Conservation (phyloP, 1,140 invertebrate genomes). For the Thaumatotibia leucotreta region DNA sequence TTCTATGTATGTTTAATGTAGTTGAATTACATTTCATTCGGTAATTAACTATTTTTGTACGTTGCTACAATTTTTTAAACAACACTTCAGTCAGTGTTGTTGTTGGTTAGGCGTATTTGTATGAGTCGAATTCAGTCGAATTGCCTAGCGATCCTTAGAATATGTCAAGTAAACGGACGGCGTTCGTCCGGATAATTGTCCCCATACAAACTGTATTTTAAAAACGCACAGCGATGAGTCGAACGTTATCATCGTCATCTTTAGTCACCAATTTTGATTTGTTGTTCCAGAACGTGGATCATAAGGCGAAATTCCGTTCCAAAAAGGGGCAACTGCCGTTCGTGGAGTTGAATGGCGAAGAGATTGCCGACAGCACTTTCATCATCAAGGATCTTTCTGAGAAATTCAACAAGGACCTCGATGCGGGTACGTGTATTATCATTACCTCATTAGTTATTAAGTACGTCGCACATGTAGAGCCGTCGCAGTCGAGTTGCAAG, state of each 20-base stretch:
- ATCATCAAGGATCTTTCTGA: conserved; percentile 91
- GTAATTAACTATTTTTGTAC: too few relatives aligned
- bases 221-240: neutral
- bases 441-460: conserved; percentile 14
- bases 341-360: conserved; percentile 94
- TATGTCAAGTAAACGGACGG: too few relatives aligned
- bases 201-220: too few relatives aligned
- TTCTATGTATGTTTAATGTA: too few relatives aligned
- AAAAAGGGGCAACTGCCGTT: conserved; percentile 96
- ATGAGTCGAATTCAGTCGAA: too few relatives aligned
- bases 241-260: neutral
- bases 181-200: too few relatives aligned
- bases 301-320: conserved; percentile 94
- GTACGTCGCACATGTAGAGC: neutral
- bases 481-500: neutral
- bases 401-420: conserved; percentile 89
- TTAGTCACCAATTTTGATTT: neutral
- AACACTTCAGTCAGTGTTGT: too few relatives aligned
- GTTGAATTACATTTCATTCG: too few relatives aligned
- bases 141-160: too few relatives aligned
- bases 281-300: conserved; percentile 91
- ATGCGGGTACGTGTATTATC: conserved; percentile 74
- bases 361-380: conserved; percentile 92
- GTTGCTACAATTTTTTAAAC: too few relatives aligned
- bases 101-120: too few relatives aligned